phyloP scores from a whole-genome alignment of 2,113 vertebrate species.

The Pangasianodon gigas region DNA sequence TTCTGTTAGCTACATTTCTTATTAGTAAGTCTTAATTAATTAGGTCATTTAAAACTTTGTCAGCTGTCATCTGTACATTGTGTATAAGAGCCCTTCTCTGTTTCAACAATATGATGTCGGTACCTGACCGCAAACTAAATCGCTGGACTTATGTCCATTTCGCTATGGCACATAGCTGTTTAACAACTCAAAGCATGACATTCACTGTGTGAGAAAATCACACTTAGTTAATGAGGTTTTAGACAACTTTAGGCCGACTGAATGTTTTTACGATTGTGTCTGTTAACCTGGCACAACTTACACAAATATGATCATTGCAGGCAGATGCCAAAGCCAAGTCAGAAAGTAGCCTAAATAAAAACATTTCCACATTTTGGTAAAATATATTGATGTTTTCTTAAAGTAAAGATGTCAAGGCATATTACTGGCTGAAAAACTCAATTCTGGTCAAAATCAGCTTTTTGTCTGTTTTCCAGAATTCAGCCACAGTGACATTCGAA shows the following conservation, averaged over 20 bases:
- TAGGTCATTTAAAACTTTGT: background rate
- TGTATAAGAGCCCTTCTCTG: background rate
- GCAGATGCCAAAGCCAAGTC: background rate
- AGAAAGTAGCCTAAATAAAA: background rate
- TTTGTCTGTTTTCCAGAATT: background rate
- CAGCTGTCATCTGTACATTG: background rate
- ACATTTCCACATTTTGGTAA: background rate
- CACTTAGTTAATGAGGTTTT: background rate
- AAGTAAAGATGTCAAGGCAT: background rate
- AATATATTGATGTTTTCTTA: background rate
- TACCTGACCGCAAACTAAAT: background rate
- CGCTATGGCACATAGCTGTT: background rate
- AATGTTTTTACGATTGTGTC: background rate
- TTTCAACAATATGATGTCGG: background rate
- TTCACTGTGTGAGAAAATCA: background rate
- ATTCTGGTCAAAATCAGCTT: background rate
- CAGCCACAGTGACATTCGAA: background rate
- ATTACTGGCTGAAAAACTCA: background rate
- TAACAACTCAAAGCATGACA: background rate
- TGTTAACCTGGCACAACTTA: background rate
- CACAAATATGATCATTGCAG: background rate
- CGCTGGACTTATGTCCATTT: background rate
- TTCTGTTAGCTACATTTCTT: background rate
- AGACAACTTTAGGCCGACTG: background rate
- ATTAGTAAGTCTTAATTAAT: too few relatives aligned